These are phyloP conservation scores for Lepisosteus osseus DNA, from an alignment of 2,113 vertebrate species.

Conservation along the genomic window DNA sequence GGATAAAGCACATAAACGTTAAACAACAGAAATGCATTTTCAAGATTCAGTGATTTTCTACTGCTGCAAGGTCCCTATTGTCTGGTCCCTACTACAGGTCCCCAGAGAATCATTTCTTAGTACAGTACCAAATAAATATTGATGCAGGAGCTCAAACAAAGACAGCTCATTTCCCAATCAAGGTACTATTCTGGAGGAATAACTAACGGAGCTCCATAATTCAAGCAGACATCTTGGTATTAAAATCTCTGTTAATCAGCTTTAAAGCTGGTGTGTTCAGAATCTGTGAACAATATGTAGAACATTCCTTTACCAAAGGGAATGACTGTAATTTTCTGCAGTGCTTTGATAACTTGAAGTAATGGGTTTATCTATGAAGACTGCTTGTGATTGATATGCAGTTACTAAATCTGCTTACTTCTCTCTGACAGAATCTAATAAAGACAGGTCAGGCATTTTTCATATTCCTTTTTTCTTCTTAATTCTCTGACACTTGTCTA, in stretches of 20 bases:
- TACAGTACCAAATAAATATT: slow-evolving; percentile 50
- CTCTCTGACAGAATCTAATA: slow-evolving; percentile 60
- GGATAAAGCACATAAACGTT: slow-evolving; percentile 37
- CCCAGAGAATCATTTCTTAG: slow-evolving; percentile 34
- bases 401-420: slow-evolving; percentile 65
- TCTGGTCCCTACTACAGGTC: slow-evolving; percentile 32
- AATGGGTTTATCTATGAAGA: slow-evolving; percentile 64
- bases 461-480: slow-evolving; percentile 41
- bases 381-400: slow-evolving; percentile 55
- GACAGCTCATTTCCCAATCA: slow-evolving; percentile 32
- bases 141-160: slow-evolving; percentile 40
- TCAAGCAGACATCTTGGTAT: slow-evolving; percentile 46
- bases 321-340: slow-evolving; percentile 56
- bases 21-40: slow-evolving; percentile 35
- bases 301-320: slow-evolving; percentile 54
- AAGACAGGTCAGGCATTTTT: slow-evolving; percentile 57
- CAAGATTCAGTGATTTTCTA: slow-evolving; percentile 40
- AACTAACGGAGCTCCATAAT: slow-evolving; percentile 46
- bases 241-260: slow-evolving; percentile 54
- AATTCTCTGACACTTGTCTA: slow-evolving; percentile 62
- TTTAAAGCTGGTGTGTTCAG: slow-evolving; percentile 49
- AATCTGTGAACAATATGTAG: slow-evolving; percentile 51
- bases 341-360: slow-evolving; percentile 62
- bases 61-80: slow-evolving; percentile 31
- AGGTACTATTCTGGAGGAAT: slow-evolving; percentile 41